These are phyloP conservation scores for Stictonetta naevosa DNA, from an alignment of 2,113 vertebrate genomes.

Conservation along the genomic window DNA sequence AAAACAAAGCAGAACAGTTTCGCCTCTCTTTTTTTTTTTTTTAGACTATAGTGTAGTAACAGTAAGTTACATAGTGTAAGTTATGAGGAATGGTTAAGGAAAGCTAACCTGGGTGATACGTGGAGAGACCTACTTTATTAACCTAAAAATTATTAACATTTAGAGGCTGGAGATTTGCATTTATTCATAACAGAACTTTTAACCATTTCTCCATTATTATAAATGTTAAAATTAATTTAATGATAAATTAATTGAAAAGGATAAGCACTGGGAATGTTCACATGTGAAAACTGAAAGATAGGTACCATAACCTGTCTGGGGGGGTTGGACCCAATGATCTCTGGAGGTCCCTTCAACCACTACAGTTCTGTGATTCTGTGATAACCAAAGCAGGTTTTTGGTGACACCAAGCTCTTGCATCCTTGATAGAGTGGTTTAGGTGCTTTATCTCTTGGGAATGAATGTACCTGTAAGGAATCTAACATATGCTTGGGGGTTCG, in stretches of 20 bases:
- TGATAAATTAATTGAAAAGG: neutral
- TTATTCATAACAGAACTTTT: neutral
- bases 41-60: too few relatives aligned
- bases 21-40: neutral
- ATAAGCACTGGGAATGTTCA: neutral
- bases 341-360: too few relatives aligned
- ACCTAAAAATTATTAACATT: neutral
- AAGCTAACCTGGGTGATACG: neutral
- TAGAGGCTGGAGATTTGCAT: neutral
- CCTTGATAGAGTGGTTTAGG: neutral
- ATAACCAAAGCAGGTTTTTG: neutral
- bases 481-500: neutral
- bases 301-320: neutral
- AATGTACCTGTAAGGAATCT: neutral
- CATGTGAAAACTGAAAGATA: neutral
- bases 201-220: neutral
- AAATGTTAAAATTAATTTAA: neutral
- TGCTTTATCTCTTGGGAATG: neutral
- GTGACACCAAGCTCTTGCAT: neutral
- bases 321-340: too few relatives aligned
- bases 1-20: neutral
- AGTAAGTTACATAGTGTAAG: neutral
- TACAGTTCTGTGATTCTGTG: too few relatives aligned
- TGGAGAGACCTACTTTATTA: neutral
- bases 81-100: neutral